Evolutionary conservation across 2,797 vertebrate genomes (phyloP), one percentile per base, ranked within the genome.

Genomic region (Sebastes glaucus): DNA sequence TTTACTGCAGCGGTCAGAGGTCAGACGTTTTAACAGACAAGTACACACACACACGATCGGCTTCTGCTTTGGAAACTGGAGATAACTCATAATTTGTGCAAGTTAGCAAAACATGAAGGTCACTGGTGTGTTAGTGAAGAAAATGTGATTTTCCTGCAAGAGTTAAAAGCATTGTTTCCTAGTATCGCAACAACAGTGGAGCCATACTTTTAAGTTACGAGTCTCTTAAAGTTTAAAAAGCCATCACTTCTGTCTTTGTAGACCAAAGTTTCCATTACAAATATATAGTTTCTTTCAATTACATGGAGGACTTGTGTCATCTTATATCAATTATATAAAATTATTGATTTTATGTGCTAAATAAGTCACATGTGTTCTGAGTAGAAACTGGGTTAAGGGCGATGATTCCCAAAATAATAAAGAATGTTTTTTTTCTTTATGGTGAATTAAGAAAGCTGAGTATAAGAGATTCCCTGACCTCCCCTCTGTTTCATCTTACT

Each of bases 1-100:
- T 93, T 93, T 93, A 87, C 78, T 56, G 87, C 83, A 11, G 56
- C 7, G 80, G 87, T 89, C 87, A 89, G 53, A 92, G 92, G 90
- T 91, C 85, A 89, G 63, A 69, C 73, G 63, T 89, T 91, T 85
- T 79, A 82, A 89, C 82, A 87, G 82, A 83, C 85, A 76, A 75
- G 60, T 61, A 80, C 57, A 59, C 69, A 83, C 76, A 77, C 75
- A 74, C 78, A 83, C 11, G 46, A 78, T 70, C 18, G 4, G 52
- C 60, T 75, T 42, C 60, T 78, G 42, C 32, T 76, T 46, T 78
- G 38, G 76, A 77, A 84, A 81, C 49, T 76, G 74, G 74, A 85
- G 75, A 82, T 84, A 80, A 14, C 22, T n/a, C 42, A 38, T 6
- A 62, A 76, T 83, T 60, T 86, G 69, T 77, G 35, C 25, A 71